A percentile compares a stretch with the other conserved stretches of the same genome.
Conservation (phyloP, 2,888 invertebrate genomes). For the Drosophila rubida region DNA sequence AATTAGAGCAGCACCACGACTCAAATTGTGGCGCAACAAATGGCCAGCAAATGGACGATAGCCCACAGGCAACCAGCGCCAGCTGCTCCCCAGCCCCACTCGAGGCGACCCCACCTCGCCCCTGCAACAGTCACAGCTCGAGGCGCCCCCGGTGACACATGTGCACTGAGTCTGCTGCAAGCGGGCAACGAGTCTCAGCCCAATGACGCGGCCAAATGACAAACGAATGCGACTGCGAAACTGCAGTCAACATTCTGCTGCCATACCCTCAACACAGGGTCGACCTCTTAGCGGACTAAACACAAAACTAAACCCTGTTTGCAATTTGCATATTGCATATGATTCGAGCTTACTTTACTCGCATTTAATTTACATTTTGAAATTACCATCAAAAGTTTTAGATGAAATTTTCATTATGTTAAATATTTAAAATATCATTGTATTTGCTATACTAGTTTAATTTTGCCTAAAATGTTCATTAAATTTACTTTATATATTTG, state of each 20-base stretch:
- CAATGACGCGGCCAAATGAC: conserved; percentile 43
- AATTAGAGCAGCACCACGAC: conserved; percentile 66
- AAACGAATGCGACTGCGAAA: conserved; percentile 14
- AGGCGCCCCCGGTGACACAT: conserved; percentile 57
- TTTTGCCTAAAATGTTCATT: too few species aligned
- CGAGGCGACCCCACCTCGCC: too few species aligned
- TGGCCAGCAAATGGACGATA: conserved; percentile 59
- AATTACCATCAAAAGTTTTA: too few species aligned
- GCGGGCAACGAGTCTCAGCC: neutral
- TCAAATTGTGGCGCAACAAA: conserved; percentile 73
- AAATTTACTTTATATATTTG: too few species aligned
- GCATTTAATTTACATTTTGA: too few species aligned
- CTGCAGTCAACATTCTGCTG: conserved; percentile 14
- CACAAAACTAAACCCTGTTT: too few species aligned
- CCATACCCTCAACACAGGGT: conserved; percentile 7
- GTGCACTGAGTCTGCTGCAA: neutral
- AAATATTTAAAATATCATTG: too few species aligned
- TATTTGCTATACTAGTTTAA: too few species aligned
- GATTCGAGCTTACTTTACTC: too few species aligned
- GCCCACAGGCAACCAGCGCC: conserved; percentile 34
- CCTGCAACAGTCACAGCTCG: conserved; percentile 27
- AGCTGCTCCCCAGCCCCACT: conserved; percentile 32
- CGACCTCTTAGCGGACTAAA: neutral
- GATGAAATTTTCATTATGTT: too few species aligned
- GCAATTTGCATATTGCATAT: too few species aligned